Conservation (phyloP, 2,113 vertebrate genomes). For the Cromileptes altivelis region DNA sequence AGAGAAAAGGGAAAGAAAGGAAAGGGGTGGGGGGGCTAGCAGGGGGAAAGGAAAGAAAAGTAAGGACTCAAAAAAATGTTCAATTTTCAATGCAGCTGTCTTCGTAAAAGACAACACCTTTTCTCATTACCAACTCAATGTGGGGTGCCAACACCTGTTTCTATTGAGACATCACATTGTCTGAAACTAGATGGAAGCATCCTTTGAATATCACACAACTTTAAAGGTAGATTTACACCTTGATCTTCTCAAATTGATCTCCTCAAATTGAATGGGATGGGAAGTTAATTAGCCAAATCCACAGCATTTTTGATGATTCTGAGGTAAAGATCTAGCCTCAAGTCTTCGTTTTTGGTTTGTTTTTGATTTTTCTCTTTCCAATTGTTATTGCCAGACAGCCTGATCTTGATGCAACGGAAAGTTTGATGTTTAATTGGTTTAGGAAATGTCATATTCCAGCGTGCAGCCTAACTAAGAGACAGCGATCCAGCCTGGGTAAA, state of each 20-base stretch:
- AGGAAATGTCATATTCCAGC: slow-evolving; percentile 64
- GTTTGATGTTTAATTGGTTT: slow-evolving; percentile 78
- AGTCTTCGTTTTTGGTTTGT: slow-evolving; percentile 28
- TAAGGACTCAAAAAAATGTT: not conserved
- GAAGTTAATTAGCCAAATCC: slow-evolving; percentile 49
- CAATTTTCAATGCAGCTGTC: slow-evolving; percentile 31
- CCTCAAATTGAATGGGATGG: slow-evolving; percentile 21
- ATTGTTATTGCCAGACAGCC: slow-evolving; percentile 52
- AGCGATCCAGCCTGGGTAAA: slow-evolving; percentile 56
- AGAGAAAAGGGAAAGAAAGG: not conserved
- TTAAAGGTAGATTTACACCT: slow-evolving; percentile 17
- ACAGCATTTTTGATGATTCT: slow-evolving; percentile 39
- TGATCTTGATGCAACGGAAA: slow-evolving; percentile 52
- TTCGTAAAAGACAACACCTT: slow-evolving; percentile 15
- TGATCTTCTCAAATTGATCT: slow-evolving; percentile 41
- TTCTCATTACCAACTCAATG: slow-evolving; percentile 26
- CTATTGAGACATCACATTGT: slow-evolving; percentile 9
- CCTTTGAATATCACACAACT: slow-evolving; percentile 32
- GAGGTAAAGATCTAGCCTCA: slow-evolving; percentile 12
- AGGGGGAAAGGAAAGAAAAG: slow-evolving; percentile 1
- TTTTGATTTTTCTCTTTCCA: slow-evolving; percentile 35
- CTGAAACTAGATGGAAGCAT: slow-evolving; percentile 32
- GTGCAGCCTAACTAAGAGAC: slow-evolving; percentile 54
- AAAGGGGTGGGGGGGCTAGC: not conserved
- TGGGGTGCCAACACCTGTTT: slow-evolving; percentile 40